Base-by-base conservation (phyloP, 2,113 vertebrate species). In the Apteryx owenii region DNA sequence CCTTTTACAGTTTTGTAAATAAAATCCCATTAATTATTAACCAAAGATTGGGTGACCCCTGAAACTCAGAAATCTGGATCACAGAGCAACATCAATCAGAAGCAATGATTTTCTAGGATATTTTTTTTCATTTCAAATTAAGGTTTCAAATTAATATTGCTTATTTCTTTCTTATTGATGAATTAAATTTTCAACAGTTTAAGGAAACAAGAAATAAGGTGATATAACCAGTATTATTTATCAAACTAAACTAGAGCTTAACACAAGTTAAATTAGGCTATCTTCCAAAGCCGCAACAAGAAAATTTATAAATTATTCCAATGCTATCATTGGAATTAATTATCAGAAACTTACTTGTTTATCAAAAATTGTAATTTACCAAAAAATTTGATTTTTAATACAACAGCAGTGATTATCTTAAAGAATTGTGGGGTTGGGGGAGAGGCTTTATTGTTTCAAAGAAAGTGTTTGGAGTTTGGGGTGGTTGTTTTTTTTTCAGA, bases 21-120 rank as follows among this genome's bases (percentile, higher is more conserved):
- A 97, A 94, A 93, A 83, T 88, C 15, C 44, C 21, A 85, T 91
- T 93, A 73, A 91, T 90, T 95, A 95, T 95, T 93, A 91, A 93
- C 14, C 23, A 93, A 85, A 92, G 91, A 94, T 82, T 73, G 73
- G 77, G 54, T 85, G 89, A 95, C 76, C 70, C 70, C 92, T 90
- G 62, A 85, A 89, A 77, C 62, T 87, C 53, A 38, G 16, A 75
- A 31, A 56, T 23, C 50, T 83, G 60, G 36, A 82, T 95, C 60
- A 54, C 2, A 3, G 10, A 73, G 25, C 62, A 89, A 66, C 40
- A 85, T 95, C 81, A 95, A 91, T 72, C 18, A 66, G 33, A 85
- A 96, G 21, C 60, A 48, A 12, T 79, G 64, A 86, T 92, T 88
- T 94, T 89, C 44, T 85, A 11, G 48, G 23, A 21, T 66, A n/a